These are phyloP conservation scores for Lordiphosa collinella DNA, from an alignment of 1,140 invertebrate genomes.

Conservation along the genomic window DNA sequence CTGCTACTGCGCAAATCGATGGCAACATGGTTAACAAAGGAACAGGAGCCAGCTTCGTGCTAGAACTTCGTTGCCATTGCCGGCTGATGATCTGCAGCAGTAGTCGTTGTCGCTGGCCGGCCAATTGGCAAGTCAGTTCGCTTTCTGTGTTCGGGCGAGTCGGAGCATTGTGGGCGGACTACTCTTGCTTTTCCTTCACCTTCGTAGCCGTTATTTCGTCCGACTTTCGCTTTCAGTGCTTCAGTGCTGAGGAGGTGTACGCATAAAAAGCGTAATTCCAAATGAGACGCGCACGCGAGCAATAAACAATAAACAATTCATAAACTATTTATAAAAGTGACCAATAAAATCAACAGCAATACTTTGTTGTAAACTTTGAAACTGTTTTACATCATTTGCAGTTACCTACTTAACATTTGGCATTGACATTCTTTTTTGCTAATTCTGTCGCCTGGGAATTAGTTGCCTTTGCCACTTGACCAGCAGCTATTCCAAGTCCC, in stretches of 20 bases:
- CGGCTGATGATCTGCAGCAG: conserved; percentile 64
- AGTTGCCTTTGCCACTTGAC: conserved; percentile 15
- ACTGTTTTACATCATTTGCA: conserved; percentile 18
- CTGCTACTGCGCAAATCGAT: conserved; percentile 47
- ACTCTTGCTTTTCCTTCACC: conserved; percentile 2
- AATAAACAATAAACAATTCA: conserved; percentile 46
- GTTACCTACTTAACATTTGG: conserved; percentile 10
- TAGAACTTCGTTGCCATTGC: conserved; percentile 34
- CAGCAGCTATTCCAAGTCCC: not conserved
- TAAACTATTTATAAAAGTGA: conserved; percentile 33
- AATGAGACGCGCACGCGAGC: conserved; percentile 26
- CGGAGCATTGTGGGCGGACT: conserved; percentile 41
- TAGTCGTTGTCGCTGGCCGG: conserved; percentile 9
- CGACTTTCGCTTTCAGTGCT: not conserved
- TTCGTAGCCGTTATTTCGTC: not conserved
- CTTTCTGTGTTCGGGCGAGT: conserved; percentile 49
- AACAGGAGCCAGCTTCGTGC: conserved; percentile 11
- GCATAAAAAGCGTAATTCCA: conserved; percentile 21
- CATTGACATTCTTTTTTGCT: conserved; percentile 61
- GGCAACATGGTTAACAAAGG: conserved; percentile 28
- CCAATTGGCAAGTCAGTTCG: conserved; percentile 44
- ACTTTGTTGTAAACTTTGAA: conserved; percentile 29
- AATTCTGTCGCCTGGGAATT: conserved; percentile 39
- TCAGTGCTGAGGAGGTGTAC: not conserved
- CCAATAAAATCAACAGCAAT: not conserved